These are phyloP conservation scores for Theretra japonica DNA, from an alignment of 2,888 invertebrate genomes.

Conservation along the genomic window DNA sequence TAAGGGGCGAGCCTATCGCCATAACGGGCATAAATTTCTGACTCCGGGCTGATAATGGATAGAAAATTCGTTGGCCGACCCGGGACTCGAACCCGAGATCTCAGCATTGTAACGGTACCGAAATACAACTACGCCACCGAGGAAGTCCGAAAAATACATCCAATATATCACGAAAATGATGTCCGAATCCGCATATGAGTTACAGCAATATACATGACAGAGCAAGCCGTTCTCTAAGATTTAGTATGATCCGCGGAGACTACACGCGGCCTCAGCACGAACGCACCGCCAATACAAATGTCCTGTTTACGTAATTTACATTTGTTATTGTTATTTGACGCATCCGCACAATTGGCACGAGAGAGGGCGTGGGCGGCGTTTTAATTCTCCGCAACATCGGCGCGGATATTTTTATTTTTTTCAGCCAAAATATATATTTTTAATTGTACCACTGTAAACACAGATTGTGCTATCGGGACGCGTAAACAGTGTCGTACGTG, in stretches of 20 bases:
- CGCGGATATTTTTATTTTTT: constrained; percentile 13
- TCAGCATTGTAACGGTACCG: no score
- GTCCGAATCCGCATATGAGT: not conserved
- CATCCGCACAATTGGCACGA: constrained; percentile 19
- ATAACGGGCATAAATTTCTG: no score
- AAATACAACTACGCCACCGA: no score
- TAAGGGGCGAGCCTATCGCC: no score
- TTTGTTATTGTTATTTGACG: constrained; percentile 27
- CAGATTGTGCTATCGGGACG: constrained; percentile 23
- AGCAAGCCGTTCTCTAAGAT: not conserved
- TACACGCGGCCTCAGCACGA: not conserved
- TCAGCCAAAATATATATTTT: constrained; percentile 2
- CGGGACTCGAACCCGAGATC: no score
- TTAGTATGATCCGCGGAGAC: constrained; percentile 18
- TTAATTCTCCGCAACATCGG: constrained; percentile 20
- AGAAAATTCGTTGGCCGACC: no score
- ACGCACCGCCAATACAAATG: constrained; percentile 27
- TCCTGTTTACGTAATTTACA: constrained; percentile 27
- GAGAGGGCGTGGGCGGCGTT: not conserved
- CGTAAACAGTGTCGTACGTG: constrained; percentile 21
- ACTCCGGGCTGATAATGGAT: no score
- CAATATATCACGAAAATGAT: not conserved
- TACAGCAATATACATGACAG: not conserved
- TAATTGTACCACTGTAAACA: not conserved
- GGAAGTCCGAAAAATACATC: not conserved